These are phyloP conservation scores for Onychorhynchus coronatus DNA, from an alignment of 2,113 vertebrate genomes.

Conservation along the genomic window DNA sequence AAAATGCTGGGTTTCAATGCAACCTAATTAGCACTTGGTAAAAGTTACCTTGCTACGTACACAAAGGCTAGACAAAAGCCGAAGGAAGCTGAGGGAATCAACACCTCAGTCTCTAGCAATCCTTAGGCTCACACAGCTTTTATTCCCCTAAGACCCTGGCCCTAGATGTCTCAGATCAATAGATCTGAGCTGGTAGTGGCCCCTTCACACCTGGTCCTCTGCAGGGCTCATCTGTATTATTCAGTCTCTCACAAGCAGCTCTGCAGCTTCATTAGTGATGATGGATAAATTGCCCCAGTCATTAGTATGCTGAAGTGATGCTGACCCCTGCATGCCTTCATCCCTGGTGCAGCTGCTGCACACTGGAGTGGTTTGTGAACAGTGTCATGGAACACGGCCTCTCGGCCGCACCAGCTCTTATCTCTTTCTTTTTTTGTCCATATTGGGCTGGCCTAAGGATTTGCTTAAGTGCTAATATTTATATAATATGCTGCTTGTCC, in stretches of 20 bases:
- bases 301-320: background rate
- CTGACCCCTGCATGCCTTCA: accelerated
- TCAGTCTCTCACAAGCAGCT: accelerated
- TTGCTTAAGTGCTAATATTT: background rate
- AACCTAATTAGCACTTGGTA: background rate
- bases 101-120: background rate
- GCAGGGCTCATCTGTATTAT: accelerated
- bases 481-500: background rate
- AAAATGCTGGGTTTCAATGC: accelerated
- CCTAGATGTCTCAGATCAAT: background rate
- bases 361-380: background rate
- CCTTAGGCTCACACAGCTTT: accelerated
- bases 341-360: background rate
- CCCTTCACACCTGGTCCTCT: background rate
- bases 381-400: accelerated
- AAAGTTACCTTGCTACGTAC: background rate
- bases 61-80: background rate
- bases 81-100: background rate
- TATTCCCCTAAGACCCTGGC: background rate
- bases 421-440: background rate
- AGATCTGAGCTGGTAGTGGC: background rate
- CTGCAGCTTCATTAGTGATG: background rate
- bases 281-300: background rate
- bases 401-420: background rate
- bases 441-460: background rate